phyloP scores from a whole-genome alignment of 2,888 invertebrate species.

The Sabellastarte sp. region DNA sequence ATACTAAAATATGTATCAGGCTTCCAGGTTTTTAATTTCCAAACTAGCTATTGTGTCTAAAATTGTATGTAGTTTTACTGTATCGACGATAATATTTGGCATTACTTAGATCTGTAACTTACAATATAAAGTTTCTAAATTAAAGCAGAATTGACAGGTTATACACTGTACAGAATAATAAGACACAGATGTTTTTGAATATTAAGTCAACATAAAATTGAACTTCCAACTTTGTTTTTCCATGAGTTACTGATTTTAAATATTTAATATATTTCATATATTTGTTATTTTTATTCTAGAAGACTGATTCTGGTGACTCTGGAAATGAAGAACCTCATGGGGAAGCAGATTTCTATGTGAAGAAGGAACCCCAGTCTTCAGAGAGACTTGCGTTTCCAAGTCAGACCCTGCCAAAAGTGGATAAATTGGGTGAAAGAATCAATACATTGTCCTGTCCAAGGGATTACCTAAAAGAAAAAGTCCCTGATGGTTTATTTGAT shows the following conservation, averaged over 20 bases:
- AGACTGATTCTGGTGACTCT: slow-evolving; percentile 86
- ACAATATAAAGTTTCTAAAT: no score
- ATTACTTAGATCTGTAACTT: no score
- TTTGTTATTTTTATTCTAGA: slow-evolving; percentile 62
- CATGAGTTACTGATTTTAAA: no score
- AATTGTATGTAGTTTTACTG: neutral
- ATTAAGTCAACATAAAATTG: no score
- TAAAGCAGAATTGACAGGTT: no score
- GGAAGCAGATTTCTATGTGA: slow-evolving; percentile 64
- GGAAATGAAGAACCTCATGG: slow-evolving; percentile 85
- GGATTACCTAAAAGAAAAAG: slow-evolving; percentile 63
- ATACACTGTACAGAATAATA: no score
- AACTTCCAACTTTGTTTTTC: no score
- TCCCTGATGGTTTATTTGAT: slow-evolving; percentile 70
- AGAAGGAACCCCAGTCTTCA: slow-evolving; percentile 29
- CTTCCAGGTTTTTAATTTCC: neutral
- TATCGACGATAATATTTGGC: no score
- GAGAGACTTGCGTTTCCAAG: slow-evolving; percentile 11
- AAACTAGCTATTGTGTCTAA: neutral
- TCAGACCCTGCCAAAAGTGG: slow-evolving; percentile 42
- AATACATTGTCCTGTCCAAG: slow-evolving; percentile 65
- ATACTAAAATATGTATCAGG: neutral
- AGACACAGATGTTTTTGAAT: no score
- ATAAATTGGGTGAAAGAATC: slow-evolving; percentile 67
- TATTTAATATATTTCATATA: no score